These are phyloP conservation scores for Podotricha telesiphe DNA, from an alignment of 2,888 invertebrate species.

Conservation along the genomic window DNA sequence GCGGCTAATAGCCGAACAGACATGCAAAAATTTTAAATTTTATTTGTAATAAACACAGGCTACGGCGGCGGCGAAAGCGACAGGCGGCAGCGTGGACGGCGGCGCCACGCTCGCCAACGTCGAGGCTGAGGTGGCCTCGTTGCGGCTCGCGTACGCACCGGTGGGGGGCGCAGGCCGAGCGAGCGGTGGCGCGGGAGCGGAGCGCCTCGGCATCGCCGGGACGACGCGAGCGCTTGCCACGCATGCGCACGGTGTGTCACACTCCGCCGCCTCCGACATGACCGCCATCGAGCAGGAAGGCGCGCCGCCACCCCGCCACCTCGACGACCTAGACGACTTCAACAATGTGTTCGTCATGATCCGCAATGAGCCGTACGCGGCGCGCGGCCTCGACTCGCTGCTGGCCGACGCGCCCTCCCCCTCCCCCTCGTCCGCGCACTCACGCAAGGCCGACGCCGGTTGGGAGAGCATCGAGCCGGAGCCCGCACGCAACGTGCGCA, in stretches of 20 bases:
- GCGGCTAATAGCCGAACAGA: too few relatives aligned
- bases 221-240: conserved; percentile 49
- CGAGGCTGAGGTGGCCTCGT: conserved; percentile 88
- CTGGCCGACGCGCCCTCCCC: conserved; percentile 34
- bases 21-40: too few relatives aligned
- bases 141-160: conserved; percentile 91
- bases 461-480: conserved; percentile 71
- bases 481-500: conserved; percentile 61
- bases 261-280: conserved; percentile 95
- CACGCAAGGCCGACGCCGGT: conserved; percentile 31
- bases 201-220: conserved; percentile 96
- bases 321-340: conserved; percentile 76
- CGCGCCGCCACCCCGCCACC: conserved; percentile 52
- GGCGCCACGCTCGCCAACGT: conserved; percentile 70
- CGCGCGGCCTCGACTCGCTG: conserved; percentile 44
- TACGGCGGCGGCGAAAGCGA: conserved; percentile 31
- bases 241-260: conserved; percentile 61
- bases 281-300: conserved; percentile 94
- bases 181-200: conserved; percentile 76
- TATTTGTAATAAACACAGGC: neutral
- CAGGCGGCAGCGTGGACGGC: conserved; percentile 50
- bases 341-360: conserved; percentile 85
- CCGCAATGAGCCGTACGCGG: conserved; percentile 75
- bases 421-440: neutral
- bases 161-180: conserved; percentile 85